Evolutionary conservation across 2,888 invertebrate genomes (phyloP), one percentile per base, ranked within the genome.

Genomic region (Opisthograptis luteolata): DNA sequence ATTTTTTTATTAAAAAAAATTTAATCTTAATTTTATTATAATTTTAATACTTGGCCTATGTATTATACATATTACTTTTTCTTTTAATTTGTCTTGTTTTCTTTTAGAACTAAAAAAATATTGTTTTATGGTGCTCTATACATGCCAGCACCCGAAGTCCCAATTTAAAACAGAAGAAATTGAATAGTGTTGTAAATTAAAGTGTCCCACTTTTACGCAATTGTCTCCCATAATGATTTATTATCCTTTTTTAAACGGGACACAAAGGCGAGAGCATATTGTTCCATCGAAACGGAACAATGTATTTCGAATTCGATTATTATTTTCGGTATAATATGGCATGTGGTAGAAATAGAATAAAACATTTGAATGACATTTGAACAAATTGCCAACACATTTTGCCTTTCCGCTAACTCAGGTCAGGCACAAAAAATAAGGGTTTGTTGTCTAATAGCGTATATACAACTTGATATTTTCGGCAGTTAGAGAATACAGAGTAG

Each of bases 161-260:
- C 10, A 20, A n/a, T 8, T 15, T 31, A 31, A 48, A 31, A 55
- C 59, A 34, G 36, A 25, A 24, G 7, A 5, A 13, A 24, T 4
- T 39, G 20, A 20, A 28, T 2, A 35, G 12, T 41, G 46, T 25
- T 41, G 32, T 58, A 56, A 58, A 55, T 54, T 47, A 40, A 27
- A 35, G 42, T 40, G 40, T 53, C 51, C 31, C 46, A 58, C 40
- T 63, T 60, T 49, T 53, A 58, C 51, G 59, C 60, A 58, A 62
- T 52, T 40, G 45, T 58, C 39, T 36, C 24, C 20, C 27, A 32
- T 27, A 35, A 51, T 67, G 64, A 72, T 70, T 67, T 70, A 70
- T 54, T 50, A 44, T 46, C 44, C 47, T 57, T 63, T 58, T 66
- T 60, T 45, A 19, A 50, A 50, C 15, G 12, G 15, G 12, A 37